phyloP scores from a whole-genome alignment of 2,888 invertebrate genomes.

The Epinotia nisella region DNA sequence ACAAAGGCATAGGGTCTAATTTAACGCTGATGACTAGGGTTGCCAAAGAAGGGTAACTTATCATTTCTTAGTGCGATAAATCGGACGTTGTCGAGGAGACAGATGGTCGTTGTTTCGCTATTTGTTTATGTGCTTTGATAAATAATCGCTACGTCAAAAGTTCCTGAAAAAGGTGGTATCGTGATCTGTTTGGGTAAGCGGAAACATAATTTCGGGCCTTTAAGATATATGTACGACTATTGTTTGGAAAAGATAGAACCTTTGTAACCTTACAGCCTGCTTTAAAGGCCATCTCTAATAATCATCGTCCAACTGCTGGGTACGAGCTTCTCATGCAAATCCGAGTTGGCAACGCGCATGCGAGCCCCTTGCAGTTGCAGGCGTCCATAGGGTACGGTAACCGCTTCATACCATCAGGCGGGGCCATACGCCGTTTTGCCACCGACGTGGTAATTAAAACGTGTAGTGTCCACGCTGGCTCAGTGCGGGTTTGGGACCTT shows the following conservation, averaged over 20 bases:
- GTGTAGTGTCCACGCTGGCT: no score
- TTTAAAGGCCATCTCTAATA: neutral
- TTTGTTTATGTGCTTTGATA: slow-evolving; percentile 43
- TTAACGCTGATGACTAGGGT: slow-evolving; percentile 21
- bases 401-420: no score
- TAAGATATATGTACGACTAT: neutral
- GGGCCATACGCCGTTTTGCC: no score
- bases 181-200: slow-evolving; percentile 17
- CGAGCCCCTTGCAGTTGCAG: no score
- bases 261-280: neutral
- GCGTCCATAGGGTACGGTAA: no score
- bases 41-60: slow-evolving; percentile 42
- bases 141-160: slow-evolving; percentile 43
- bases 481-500: no score
- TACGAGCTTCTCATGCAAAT: no score
- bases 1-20: slow-evolving; percentile 1
- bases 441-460: no score
- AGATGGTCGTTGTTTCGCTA: slow-evolving; percentile 41
- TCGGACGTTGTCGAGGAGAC: slow-evolving; percentile 43
- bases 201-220: neutral
- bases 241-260: neutral
- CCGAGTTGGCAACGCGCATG: no score
- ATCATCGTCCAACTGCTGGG: no score
- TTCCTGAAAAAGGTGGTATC: slow-evolving; percentile 30
- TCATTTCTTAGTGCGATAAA: slow-evolving; percentile 42